phyloP scores from a whole-genome alignment of 2,113 vertebrate genomes.

The Carassius auratus region DNA sequence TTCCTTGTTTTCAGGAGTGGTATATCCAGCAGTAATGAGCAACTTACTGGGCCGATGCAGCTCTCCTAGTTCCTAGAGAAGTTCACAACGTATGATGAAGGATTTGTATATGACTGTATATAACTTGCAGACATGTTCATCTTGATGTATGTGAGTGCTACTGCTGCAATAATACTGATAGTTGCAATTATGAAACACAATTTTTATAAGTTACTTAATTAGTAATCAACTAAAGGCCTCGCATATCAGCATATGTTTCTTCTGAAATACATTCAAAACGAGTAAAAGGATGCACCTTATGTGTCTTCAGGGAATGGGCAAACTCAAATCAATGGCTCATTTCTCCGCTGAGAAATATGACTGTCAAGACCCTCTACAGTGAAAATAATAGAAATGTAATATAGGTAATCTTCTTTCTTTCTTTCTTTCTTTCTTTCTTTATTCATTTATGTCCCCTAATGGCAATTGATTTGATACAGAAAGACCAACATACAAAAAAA shows the following conservation, averaged over 20 bases:
- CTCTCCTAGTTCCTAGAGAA: constrained; percentile 74
- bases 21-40: constrained; percentile 78
- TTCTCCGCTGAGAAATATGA: constrained; percentile 73
- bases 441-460: too few species aligned
- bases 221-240: background rate
- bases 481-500: too few species aligned
- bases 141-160: constrained; percentile 69
- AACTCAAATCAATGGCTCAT: constrained; percentile 82
- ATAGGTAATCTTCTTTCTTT: background rate
- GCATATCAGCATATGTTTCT: background rate
- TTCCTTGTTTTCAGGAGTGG: constrained; percentile 67
- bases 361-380: constrained; percentile 56
- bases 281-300: background rate
- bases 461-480: too few species aligned
- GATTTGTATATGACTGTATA: constrained; percentile 76
- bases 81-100: constrained; percentile 78
- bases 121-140: constrained; percentile 77
- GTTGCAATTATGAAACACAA: background rate
- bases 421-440: too few species aligned
- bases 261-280: background rate
- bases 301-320: constrained; percentile 74
- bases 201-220: background rate
- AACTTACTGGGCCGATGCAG: constrained; percentile 76
- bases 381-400: constrained; percentile 71
- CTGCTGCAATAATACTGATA: background rate